Percentiles rank a stretch among this genome's conserved stretches.
These are phyloP conservation scores for Mantis religiosa DNA, from an alignment of 2,888 invertebrate species.

Conservation along the genomic window DNA sequence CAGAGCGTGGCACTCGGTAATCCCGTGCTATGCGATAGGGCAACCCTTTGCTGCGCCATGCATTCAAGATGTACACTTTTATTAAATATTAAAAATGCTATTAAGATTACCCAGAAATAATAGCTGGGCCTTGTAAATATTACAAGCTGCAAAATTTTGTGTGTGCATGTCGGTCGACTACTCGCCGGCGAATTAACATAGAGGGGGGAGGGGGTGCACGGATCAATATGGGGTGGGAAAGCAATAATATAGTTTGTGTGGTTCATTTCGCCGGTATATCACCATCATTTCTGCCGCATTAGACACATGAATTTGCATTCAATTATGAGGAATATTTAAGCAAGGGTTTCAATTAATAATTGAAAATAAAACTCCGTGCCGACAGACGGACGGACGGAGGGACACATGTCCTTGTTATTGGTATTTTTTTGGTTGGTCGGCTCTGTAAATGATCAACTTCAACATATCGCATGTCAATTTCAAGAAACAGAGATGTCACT, in stretches of 20 bases:
- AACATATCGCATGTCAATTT: background rate
- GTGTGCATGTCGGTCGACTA: background rate
- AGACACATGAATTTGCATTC: background rate
- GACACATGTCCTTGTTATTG: background rate
- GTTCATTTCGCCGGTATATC: background rate
- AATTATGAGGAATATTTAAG: background rate
- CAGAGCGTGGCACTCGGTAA: background rate
- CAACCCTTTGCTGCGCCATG: background rate
- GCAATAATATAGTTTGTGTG: background rate
- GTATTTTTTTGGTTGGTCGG: background rate
- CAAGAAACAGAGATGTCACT: background rate
- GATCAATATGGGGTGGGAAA: background rate
- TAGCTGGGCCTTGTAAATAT: slow-evolving; percentile 7
- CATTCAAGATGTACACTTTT: slow-evolving; percentile 1
- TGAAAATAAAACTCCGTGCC: background rate
- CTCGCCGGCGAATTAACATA: background rate
- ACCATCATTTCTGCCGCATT: background rate
- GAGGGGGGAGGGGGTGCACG: background rate
- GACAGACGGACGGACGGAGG: background rate
- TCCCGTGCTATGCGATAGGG: background rate
- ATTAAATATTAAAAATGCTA: slow-evolving; percentile 23
- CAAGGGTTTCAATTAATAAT: background rate
- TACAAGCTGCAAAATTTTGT: background rate
- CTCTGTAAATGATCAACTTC: background rate
- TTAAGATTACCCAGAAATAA: slow-evolving; percentile 25